Evolutionary conservation across 2,888 invertebrate genomes (phyloP).

Genomic region (Heteromurus nitidus): DNA sequence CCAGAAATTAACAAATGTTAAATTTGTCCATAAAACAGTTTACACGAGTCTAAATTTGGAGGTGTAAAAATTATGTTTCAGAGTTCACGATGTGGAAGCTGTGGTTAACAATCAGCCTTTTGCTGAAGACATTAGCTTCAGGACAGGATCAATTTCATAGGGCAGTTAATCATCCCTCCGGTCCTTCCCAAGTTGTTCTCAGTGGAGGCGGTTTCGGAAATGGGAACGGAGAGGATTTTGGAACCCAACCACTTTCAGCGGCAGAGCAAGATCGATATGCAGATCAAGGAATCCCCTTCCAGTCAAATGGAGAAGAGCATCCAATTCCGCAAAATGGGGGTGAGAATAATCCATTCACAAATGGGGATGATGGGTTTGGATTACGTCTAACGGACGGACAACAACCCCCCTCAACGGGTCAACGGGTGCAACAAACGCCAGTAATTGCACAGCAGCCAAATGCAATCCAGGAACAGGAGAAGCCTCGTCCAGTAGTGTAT

Average conservation of each 20-base stretch:
- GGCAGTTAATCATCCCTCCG: conserved; percentile 31
- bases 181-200: conserved; percentile 24
- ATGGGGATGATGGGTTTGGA: conserved; percentile 29
- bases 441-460: not conserved
- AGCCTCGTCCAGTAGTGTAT: not conserved
- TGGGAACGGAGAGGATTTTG: not conserved
- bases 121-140: no score
- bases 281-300: conserved; percentile 30
- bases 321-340: conserved; percentile 16
- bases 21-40: not conserved
- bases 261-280: not conserved
- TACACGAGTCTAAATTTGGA: no score
- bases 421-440: conserved; percentile 21
- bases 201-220: conserved; percentile 29
- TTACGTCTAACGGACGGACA: conserved; percentile 1
- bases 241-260: not conserved
- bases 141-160: conserved; percentile 44
- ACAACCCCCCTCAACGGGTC: not conserved
- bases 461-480: not conserved
- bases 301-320: not conserved
- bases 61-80: no score
- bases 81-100: conserved; percentile 35
- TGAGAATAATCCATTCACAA: conserved; percentile 24
- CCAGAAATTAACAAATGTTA: not conserved
- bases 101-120: not conserved